Conservation (phyloP, 2,888 invertebrate genomes). For the Dynastes maya region DNA sequence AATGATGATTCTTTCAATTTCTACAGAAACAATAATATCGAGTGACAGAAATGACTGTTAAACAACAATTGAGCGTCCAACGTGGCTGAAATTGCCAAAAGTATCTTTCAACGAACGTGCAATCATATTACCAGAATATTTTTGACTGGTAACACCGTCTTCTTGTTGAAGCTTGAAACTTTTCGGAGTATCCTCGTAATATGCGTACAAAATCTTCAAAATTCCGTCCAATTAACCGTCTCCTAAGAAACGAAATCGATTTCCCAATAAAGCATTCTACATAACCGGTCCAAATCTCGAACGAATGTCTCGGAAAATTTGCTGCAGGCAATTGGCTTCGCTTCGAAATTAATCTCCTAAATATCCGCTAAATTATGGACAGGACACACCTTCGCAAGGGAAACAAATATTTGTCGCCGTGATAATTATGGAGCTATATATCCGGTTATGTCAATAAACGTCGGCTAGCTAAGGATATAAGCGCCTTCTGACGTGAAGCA, state of each 20-base stretch:
- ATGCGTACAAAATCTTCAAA: too few relatives aligned
- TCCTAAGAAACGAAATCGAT: background rate
- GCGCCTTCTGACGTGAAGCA: background rate
- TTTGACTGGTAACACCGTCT: too few relatives aligned
- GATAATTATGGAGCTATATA: constrained; percentile 20
- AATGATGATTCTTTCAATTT: too few relatives aligned
- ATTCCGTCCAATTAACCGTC: background rate
- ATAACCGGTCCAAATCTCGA: background rate
- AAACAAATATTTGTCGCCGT: constrained; percentile 20
- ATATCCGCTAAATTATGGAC: constrained; percentile 4
- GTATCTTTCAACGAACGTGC: too few relatives aligned
- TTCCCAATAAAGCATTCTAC: background rate
- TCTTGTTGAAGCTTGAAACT: too few relatives aligned
- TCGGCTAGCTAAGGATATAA: background rate
- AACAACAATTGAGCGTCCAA: too few relatives aligned
- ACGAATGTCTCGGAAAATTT: background rate
- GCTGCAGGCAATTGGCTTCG: background rate
- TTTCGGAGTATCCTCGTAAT: too few relatives aligned
- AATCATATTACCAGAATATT: too few relatives aligned
- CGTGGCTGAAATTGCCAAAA: too few relatives aligned
- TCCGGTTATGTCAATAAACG: constrained; percentile 28
- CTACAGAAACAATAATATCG: too few relatives aligned
- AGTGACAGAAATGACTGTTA: too few relatives aligned
- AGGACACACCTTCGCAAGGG: constrained; percentile 6
- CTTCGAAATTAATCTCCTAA: background rate